phyloP scores from a whole-genome alignment of 2,888 invertebrate species.

The Stenoptilia bipunctidactyla region DNA sequence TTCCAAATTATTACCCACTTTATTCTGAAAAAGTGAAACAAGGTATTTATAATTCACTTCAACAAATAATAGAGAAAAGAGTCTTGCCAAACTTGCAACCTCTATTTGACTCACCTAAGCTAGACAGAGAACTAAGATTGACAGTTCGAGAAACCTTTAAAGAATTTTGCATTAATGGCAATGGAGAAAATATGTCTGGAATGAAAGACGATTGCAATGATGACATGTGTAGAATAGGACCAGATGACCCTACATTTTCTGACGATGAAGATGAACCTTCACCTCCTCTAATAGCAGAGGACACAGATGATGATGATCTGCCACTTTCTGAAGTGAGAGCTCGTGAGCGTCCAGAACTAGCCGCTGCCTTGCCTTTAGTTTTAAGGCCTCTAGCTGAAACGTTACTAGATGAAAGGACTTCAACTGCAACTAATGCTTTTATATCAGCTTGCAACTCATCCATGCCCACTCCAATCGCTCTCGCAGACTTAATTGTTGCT shows the following conservation, averaged over 20 bases:
- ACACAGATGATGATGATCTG: slow-evolving; percentile 81
- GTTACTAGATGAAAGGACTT: slow-evolving; percentile 51
- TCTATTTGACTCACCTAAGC: slow-evolving; percentile 87
- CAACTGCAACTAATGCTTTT: slow-evolving; percentile 44
- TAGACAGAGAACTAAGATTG: slow-evolving; percentile 85
- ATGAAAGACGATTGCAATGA: slow-evolving; percentile 53
- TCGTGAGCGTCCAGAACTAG: slow-evolving; percentile 72
- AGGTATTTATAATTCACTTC: slow-evolving; percentile 85
- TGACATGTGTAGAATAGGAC: slow-evolving; percentile 54
- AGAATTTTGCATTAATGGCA: slow-evolving; percentile 82
- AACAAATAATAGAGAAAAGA: slow-evolving; percentile 91
- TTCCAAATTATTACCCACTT: slow-evolving; percentile 87
- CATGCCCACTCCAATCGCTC: slow-evolving; percentile 47
- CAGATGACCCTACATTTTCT: slow-evolving; percentile 83
- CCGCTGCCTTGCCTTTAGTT: slow-evolving; percentile 54
- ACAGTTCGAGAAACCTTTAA: slow-evolving; percentile 92
- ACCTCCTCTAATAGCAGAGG: slow-evolving; percentile 63
- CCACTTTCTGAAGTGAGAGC: slow-evolving; percentile 83
- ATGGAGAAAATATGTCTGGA: slow-evolving; percentile 63
- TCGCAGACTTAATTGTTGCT: slow-evolving; percentile 57
- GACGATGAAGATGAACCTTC: slow-evolving; percentile 87
- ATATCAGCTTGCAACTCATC: slow-evolving; percentile 45
- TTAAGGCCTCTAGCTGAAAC: slow-evolving; percentile 55
- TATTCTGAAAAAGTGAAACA: slow-evolving; percentile 83
- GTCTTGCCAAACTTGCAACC: slow-evolving; percentile 89